Conservation (phyloP, 2,797 vertebrate genomes). For the Bradypodion ventrale region DNA sequence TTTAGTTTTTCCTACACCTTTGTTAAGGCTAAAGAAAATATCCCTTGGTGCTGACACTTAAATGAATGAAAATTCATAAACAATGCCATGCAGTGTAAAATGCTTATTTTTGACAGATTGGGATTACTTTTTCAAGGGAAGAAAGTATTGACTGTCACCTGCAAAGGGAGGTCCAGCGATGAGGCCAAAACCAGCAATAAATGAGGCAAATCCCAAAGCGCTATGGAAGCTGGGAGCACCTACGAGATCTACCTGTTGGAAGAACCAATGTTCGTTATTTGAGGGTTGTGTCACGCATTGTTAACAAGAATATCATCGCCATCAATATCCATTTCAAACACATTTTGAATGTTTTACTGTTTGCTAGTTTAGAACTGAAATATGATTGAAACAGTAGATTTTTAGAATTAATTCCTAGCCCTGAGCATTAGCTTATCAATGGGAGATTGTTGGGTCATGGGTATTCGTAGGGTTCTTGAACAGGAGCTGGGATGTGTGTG, state of each 20-base stretch:
- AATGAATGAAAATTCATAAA: neutral
- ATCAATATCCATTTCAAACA: too few relatives aligned
- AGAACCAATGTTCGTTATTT: conserved; percentile 19
- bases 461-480: neutral
- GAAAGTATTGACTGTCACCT: conserved; percentile 75
- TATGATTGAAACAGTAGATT: neutral
- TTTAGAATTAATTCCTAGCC: neutral
- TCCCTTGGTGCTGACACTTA: neutral
- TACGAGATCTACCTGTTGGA: conserved; percentile 86
- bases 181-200: conserved; percentile 89
- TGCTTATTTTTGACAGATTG: neutral
- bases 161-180: conserved; percentile 89
- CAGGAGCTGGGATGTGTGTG: neutral
- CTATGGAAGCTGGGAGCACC: conserved; percentile 84
- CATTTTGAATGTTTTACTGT: neutral
- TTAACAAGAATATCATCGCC: neutral
- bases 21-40: neutral
- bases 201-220: conserved; percentile 89
- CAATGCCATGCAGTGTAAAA: neutral
- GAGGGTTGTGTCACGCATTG: accelerated
- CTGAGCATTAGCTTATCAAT: neutral
- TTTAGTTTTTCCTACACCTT: neutral
- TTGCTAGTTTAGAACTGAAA: neutral
- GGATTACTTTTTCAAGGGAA: accelerated
- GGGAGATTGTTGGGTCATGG: neutral